These are phyloP conservation scores for Myzus persicae DNA, from an alignment of 1,140 invertebrate genomes.

Conservation along the genomic window DNA sequence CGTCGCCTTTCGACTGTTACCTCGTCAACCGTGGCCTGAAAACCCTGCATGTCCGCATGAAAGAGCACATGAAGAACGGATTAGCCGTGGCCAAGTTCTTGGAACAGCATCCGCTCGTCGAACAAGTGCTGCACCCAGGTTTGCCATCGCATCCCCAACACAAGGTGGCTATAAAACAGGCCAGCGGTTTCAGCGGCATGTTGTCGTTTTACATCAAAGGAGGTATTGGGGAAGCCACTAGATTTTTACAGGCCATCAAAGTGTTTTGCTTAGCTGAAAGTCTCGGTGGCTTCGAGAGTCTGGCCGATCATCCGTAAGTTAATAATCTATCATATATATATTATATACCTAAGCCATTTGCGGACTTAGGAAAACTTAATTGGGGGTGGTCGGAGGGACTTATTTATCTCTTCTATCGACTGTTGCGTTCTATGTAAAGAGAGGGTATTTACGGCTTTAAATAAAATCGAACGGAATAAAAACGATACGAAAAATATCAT, in stretches of 20 bases:
- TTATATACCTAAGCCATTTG: not conserved
- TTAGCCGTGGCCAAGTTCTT: conserved; percentile 81
- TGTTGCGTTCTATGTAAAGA: too few relatives aligned
- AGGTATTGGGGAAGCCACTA: conserved; percentile 76
- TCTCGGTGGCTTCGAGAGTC: conserved; percentile 93
- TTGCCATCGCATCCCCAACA: conserved; percentile 92
- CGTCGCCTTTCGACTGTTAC: conserved; percentile 96
- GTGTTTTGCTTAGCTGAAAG: conserved; percentile 92
- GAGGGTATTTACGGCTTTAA: too few relatives aligned
- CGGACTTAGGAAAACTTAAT: not conserved
- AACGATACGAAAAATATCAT: too few relatives aligned
- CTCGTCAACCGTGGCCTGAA: conserved; percentile 94
- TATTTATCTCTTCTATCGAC: too few relatives aligned
- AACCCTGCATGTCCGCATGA: conserved; percentile 92
- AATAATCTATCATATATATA: too few relatives aligned
- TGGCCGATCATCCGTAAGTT: conserved; percentile 85
- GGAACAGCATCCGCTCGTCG: conserved; percentile 79
- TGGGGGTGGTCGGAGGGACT: not conserved
- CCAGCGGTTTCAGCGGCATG: conserved; percentile 91
- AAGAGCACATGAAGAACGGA: conserved; percentile 82
- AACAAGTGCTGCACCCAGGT: conserved; percentile 87
- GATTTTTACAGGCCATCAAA: conserved; percentile 81
- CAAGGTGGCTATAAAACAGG: conserved; percentile 82
- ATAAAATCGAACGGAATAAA: too few relatives aligned
- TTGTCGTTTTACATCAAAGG: conserved; percentile 89